A percentile compares a stretch with the other conserved stretches of the same genome.
These are phyloP conservation scores for Drosophila leonis DNA, from an alignment of 2,888 invertebrate genomes.

Conservation along the genomic window DNA sequence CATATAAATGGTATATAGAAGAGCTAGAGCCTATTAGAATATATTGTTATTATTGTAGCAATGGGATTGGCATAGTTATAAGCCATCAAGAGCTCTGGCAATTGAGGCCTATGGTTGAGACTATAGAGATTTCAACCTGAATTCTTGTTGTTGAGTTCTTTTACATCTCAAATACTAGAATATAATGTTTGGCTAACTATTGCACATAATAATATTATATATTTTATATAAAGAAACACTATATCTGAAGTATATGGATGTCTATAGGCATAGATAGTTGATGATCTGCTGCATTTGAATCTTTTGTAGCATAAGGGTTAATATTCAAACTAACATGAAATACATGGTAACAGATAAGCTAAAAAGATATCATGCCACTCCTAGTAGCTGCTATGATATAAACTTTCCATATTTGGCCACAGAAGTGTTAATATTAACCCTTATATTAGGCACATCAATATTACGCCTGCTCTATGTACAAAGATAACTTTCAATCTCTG, in stretches of 20 bases:
- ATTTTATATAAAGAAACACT: background rate
- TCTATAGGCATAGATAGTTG: no score
- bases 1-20: background rate
- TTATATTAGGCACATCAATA: background rate
- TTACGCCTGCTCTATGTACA: no score
- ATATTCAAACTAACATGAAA: no score
- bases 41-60: background rate
- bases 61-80: background rate
- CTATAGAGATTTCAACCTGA: background rate
- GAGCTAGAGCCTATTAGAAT: background rate
- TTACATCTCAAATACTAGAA: background rate
- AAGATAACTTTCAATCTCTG: background rate
- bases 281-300: no score
- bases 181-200: background rate
- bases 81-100: background rate
- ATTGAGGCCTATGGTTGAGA: background rate
- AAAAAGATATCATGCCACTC: no score
- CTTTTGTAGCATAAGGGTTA: no score
- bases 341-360: no score
- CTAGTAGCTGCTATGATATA: no score
- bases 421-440: constrained; percentile 32
- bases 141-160: background rate
- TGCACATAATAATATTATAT: background rate
- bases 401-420: no score
- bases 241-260: no score